These are phyloP conservation scores for Lytechinus variegatus DNA, from an alignment of 35 echinoderm and acorn worm species.

Conservation along the genomic window DNA sequence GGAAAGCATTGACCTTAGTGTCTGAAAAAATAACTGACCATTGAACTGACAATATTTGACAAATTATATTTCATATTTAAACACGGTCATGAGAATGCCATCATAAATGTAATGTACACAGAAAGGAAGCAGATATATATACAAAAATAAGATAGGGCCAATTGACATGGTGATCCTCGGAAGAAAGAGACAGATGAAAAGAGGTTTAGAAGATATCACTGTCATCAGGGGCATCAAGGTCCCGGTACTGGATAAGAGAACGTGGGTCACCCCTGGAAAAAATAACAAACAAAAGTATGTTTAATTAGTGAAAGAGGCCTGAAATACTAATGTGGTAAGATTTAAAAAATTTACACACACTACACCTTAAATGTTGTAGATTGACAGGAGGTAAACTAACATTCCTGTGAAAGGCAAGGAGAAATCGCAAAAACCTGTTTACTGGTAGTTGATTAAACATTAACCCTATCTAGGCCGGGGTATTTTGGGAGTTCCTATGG, in stretches of 20 bases:
- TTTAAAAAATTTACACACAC: too few species aligned
- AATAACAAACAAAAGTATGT: not conserved
- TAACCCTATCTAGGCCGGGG: too few species aligned
- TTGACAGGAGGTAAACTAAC: too few species aligned
- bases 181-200: not conserved
- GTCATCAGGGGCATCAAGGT: conserved; percentile 89
- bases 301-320: too few species aligned
- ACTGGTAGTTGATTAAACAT: too few species aligned
- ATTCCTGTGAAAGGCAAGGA: too few species aligned
- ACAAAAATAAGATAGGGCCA: not conserved
- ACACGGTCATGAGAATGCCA: not conserved
- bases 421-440: too few species aligned
- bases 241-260: conserved; percentile 89
- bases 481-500: too few species aligned
- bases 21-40: not conserved
- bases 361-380: too few species aligned
- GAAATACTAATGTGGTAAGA: too few species aligned
- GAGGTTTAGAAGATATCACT: conserved; percentile 80
- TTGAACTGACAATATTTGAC: not conserved
- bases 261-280: conserved; percentile 55
- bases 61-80: not conserved
- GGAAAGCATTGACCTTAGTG: too few species aligned
- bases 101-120: not conserved
- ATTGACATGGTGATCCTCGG: not conserved
- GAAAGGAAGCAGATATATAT: conserved; percentile 3